These are phyloP conservation scores for Ochropleura leucogaster DNA, from an alignment of 2,888 invertebrate genomes.

Conservation along the genomic window DNA sequence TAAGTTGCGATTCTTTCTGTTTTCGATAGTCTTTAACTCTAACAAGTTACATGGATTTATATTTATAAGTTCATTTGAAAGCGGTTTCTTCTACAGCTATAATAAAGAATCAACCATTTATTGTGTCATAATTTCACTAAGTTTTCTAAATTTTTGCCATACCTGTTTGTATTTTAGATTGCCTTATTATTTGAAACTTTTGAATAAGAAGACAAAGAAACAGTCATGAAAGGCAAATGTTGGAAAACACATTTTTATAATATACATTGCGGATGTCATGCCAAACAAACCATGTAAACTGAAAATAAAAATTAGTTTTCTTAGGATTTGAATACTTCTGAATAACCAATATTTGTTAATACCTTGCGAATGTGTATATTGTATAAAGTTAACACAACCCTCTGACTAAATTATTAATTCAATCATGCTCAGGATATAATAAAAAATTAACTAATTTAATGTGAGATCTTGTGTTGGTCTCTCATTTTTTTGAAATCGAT, in stretches of 20 bases:
- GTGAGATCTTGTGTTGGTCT: background rate
- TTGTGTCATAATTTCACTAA: constrained; percentile 17
- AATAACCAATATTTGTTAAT: background rate
- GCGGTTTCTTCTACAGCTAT: background rate
- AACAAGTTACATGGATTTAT: background rate
- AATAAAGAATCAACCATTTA: background rate
- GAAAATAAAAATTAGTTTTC: constrained; percentile 5
- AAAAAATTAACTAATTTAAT: background rate
- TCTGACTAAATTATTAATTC: background rate
- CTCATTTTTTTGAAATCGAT: background rate
- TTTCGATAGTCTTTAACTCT: background rate
- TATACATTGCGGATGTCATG: background rate
- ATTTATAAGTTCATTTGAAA: background rate
- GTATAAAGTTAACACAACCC: background rate
- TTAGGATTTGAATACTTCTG: background rate
- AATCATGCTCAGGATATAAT: background rate
- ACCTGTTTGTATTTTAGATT: background rate
- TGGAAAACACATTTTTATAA: background rate
- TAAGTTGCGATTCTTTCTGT: constrained; percentile 45
- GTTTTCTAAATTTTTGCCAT: constrained; percentile 8
- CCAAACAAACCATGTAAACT: background rate
- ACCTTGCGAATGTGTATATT: background rate
- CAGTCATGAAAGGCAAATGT: background rate
- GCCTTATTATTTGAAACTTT: no score
- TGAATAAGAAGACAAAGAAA: background rate